A percentile compares a stretch with the other conserved stretches of the same genome.
phyloP scores from a whole-genome alignment of 2,113 vertebrate genomes.

The Gymnarchus niloticus region DNA sequence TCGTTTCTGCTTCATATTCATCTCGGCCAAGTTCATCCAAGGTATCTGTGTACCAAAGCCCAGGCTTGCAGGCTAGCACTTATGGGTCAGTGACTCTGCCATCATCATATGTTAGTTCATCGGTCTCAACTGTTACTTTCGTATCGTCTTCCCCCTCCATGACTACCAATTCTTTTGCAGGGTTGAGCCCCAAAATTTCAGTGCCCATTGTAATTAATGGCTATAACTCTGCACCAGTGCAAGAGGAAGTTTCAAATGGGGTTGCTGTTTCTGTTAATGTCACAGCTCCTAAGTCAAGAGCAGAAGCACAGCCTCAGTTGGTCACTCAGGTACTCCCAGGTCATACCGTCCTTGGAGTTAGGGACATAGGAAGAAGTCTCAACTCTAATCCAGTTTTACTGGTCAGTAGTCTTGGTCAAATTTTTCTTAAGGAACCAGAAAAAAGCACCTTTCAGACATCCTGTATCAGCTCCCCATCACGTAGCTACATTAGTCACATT shows the following conservation, averaged over 20 bases:
- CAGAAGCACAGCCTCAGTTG: slow-evolving; percentile 58
- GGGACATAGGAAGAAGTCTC: slow-evolving; percentile 66
- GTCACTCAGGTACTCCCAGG: slow-evolving; percentile 57
- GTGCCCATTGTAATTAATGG: slow-evolving; percentile 59
- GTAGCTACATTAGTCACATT: slow-evolving; percentile 65
- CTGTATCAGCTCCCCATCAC: slow-evolving; percentile 57
- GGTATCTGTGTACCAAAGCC: too few relatives aligned
- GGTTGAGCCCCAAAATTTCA: slow-evolving; percentile 40
- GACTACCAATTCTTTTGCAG: slow-evolving; percentile 42
- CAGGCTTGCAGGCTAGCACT: background rate
- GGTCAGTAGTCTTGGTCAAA: slow-evolving; percentile 79
- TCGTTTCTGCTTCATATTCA: background rate
- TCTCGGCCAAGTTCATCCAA: background rate
- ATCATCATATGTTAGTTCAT: background rate
- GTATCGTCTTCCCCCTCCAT: slow-evolving; percentile 11
- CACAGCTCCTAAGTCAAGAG: slow-evolving; percentile 51
- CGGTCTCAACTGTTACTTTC: background rate
- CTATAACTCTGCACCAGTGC: slow-evolving; percentile 52
- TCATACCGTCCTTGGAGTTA: slow-evolving; percentile 65
- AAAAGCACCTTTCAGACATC: slow-evolving; percentile 67
- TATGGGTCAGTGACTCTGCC: background rate
- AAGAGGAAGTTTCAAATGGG: slow-evolving; percentile 52
- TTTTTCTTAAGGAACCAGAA: slow-evolving; percentile 76
- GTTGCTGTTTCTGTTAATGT: slow-evolving; percentile 67
- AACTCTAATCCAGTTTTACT: slow-evolving; percentile 72